Percentiles rank a stretch among this genome's conserved stretches.
phyloP scores from a whole-genome alignment of 2,797 vertebrate genomes.

The Cuculus canorus region DNA sequence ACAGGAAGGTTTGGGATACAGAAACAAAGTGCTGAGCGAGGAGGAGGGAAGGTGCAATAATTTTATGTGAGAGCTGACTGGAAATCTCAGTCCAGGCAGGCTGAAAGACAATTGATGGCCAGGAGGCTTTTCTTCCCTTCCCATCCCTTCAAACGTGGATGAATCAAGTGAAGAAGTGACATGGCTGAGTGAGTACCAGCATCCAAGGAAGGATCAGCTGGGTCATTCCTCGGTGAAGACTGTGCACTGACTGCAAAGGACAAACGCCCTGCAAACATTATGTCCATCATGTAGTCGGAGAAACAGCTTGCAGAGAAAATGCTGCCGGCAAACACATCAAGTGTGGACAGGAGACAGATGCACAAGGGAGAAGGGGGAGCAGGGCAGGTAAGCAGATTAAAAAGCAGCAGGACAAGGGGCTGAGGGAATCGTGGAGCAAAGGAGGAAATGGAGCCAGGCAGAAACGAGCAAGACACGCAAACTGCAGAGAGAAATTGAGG shows the following conservation, averaged over 20 bases:
- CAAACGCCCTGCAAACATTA: background rate
- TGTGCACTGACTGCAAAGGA: background rate
- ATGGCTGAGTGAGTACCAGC: fast-evolving
- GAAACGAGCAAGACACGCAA: fast-evolving
- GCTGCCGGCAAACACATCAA: fast-evolving
- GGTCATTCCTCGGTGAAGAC: background rate
- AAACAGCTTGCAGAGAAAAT: background rate
- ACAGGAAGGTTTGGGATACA: background rate
- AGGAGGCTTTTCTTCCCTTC: background rate
- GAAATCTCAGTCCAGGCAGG: background rate
- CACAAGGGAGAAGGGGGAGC: background rate
- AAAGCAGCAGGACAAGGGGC: background rate
- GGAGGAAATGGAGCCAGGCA: background rate
- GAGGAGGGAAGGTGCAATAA: background rate
- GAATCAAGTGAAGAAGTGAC: background rate
- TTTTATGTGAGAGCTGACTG: background rate
- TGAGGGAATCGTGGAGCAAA: background rate
- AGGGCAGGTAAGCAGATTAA: background rate
- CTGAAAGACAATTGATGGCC: background rate
- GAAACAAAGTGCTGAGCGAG: background rate
- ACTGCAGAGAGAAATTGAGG: fast-evolving
- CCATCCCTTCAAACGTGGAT: background rate
- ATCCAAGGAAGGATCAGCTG: background rate
- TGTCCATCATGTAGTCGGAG: background rate
- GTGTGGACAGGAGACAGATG: background rate